Base-by-base conservation (phyloP, 2,888 invertebrate species). In the Lutraria lutraria region DNA sequence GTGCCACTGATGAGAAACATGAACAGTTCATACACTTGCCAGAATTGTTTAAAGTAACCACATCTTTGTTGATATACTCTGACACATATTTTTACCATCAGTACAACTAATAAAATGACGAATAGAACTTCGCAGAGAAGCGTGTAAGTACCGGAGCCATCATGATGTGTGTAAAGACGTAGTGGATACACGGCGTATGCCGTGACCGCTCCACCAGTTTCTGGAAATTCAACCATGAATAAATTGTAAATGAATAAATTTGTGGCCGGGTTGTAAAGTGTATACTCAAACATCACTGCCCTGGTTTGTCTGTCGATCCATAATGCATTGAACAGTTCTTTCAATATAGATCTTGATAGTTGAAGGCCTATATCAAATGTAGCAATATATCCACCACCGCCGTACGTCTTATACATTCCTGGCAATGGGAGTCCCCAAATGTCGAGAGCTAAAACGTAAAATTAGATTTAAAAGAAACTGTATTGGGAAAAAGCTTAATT, bases 301-400 rank as follows among this genome's bases (percentile, higher is more conserved):
- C 95, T 86, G 0, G 95, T 95, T 25, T 93, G 89, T 29, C 93
- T 84, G 85, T 95, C 95, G 12, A 95, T 86, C 95, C 95, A 95
- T n/a, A 91, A 52, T 16, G 81, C 72, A 13, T 19, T 34, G 34
- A 63, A 76, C 10, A 86, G 87, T 81, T 95, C 94, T 0, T 93
- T 82, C 13, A 94, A 76, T 2, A 94, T 93, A 31, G 88, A 56
- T 12, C 90, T 91, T 0, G 94, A 93, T n/a, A 94, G 90, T 16
- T 92, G 88, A 16, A 86, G 54, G 68, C 93, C 94, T 0, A 94
- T 93, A 83, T 93, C 94, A 4, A 95, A 90, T 72, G 94, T 92
- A 0, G 94, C 93, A 0, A 95, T 94, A 80, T 95, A 95, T 0
- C 95, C 95, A 8, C 95, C 95, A 0, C 95, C 95, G 13, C 93